These are phyloP conservation scores for Chrysolina haemoptera DNA, from an alignment of 2,888 invertebrate species.

Conservation along the genomic window DNA sequence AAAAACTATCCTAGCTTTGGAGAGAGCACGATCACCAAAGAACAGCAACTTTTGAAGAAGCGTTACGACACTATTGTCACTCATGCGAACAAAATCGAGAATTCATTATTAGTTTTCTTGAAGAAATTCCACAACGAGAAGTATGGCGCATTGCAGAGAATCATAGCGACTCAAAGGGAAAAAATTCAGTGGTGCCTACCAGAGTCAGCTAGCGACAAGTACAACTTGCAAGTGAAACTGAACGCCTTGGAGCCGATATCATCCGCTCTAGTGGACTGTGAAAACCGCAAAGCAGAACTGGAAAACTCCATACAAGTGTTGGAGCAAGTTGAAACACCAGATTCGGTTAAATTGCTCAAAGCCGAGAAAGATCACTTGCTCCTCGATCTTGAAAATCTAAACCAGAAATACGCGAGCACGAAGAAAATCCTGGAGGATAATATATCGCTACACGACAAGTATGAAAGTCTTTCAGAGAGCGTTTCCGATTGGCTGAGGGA, in stretches of 20 bases:
- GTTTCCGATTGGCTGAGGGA: constrained; percentile 85
- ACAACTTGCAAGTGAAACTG: constrained; percentile 92
- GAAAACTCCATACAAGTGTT: constrained; percentile 81
- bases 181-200: constrained; percentile 94
- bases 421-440: constrained; percentile 80
- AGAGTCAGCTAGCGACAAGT: constrained; percentile 90
- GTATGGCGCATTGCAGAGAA: constrained; percentile 84
- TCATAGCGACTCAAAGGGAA: constrained; percentile 86
- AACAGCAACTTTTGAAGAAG: constrained; percentile 86
- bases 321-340: constrained; percentile 81
- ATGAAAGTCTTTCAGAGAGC: constrained; percentile 83
- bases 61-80: constrained; percentile 84
- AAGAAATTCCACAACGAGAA: constrained; percentile 92
- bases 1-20: constrained; percentile 83
- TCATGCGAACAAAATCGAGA: constrained; percentile 88
- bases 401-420: constrained; percentile 79
- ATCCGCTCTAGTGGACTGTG: constrained; percentile 81
- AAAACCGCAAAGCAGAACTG: constrained; percentile 77
- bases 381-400: constrained; percentile 80
- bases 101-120: constrained; percentile 83
- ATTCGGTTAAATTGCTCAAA: constrained; percentile 78
- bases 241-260: constrained; percentile 85
- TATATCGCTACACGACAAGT: constrained; percentile 84
- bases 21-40: constrained; percentile 85
- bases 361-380: constrained; percentile 80